phyloP scores from a whole-genome alignment of 2,888 invertebrate genomes.

The Melanostoma mellinum region DNA sequence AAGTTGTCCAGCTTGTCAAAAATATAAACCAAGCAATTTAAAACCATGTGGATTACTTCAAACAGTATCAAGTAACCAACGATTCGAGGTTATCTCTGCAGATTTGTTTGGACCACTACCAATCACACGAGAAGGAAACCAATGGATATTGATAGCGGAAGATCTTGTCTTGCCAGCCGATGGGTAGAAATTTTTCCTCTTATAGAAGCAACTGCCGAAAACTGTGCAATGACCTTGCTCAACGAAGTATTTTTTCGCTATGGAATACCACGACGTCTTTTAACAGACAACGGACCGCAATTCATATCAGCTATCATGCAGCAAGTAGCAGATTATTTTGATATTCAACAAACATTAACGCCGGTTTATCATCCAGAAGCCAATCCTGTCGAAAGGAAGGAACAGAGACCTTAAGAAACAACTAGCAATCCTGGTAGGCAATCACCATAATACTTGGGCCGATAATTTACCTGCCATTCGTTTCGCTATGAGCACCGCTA shows the following conservation, averaged over 20 bases:
- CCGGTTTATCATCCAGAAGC: constrained; percentile 66
- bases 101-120: constrained; percentile 67
- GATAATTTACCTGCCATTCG: too few species aligned
- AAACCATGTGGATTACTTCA: constrained; percentile 69
- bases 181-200: constrained; percentile 76
- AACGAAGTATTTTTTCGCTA: constrained; percentile 78
- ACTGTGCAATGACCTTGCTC: constrained; percentile 74
- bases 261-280: constrained; percentile 76
- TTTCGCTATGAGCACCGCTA: too few species aligned
- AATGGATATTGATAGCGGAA: constrained; percentile 75
- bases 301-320: constrained; percentile 78
- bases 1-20: constrained; percentile 21
- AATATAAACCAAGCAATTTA: not conserved
- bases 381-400: constrained; percentile 58
- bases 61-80: constrained; percentile 50
- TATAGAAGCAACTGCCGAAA: constrained; percentile 75
- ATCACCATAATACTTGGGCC: too few species aligned
- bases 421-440: not conserved
- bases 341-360: constrained; percentile 58
- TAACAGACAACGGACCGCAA: constrained; percentile 78
- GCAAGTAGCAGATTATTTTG: constrained; percentile 68
- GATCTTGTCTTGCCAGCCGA: constrained; percentile 75
- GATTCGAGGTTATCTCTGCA: constrained; percentile 66
- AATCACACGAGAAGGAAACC: constrained; percentile 24
- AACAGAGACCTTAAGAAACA: constrained; percentile 26